Base-by-base conservation (phyloP, 2,888 invertebrate species). In the Zaprionus obscuricornis region DNA sequence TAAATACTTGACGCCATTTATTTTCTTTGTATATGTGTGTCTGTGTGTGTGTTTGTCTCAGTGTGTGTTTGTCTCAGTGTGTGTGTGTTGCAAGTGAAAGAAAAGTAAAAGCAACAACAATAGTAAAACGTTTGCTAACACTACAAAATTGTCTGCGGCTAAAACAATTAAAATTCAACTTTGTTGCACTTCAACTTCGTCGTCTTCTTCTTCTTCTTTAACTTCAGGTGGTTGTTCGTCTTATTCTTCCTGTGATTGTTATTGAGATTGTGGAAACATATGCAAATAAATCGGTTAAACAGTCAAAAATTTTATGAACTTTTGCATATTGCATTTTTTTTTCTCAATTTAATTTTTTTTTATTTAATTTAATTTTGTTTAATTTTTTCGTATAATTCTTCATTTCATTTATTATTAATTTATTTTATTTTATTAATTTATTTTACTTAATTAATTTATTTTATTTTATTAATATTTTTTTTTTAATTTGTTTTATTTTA, bases 1-100 rank as follows among this genome's bases (percentile, higher is more conserved):
- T 71, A 79, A 79, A 83, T 79, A 72, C 83, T 81, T 79, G 72
- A 83, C 76, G 76, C 79, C 74, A 79, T 76, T 66, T 67, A 62
- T 20, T 52, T 24, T 54, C 27, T 24, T 14, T n/a, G 18, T 24
- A 7, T 50, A 29, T 31, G 27, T 34, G 20, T 51, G 11, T 17
- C 24, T 31, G 29, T 45, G 45, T 34, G 36, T 58, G 37, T 60
- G n/a, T 47, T n/a, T 34, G 45, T 50, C 20, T 47, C 27, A 64
- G 33, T 50, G 22, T 54, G 40, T 49, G 39, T 17, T 27, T 16
- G 16, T 22, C 36, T 29, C 24, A 14, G 52, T 59, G 62, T 59
- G 50, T 70, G 50, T 59, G 58, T 68, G 71, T 60, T 74, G 77
- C 74, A 81, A 78, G 78, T 74, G 74, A 59, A 70, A 68, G 73